Conservation (phyloP, 1,140 invertebrate species). For the Grapholita molesta region DNA sequence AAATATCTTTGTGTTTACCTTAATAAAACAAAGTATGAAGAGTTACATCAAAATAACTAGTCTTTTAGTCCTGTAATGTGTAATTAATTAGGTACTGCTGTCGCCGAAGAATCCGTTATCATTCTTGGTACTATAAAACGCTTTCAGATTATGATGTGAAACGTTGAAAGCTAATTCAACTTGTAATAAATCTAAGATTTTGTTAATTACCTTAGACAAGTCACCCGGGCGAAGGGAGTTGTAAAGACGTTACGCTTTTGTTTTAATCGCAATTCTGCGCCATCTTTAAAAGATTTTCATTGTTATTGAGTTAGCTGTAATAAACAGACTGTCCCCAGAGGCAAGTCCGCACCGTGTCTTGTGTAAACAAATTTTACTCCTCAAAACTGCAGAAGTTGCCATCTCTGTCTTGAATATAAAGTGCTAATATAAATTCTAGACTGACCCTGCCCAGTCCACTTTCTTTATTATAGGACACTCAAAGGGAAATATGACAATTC, state of each 20-base stretch:
- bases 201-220: constrained; percentile 64
- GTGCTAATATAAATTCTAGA: constrained; percentile 62
- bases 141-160: constrained; percentile 73
- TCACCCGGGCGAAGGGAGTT: constrained; percentile 41
- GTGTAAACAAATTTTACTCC: constrained; percentile 50
- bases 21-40: constrained; percentile 44
- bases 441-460: constrained; percentile 37
- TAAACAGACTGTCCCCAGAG: constrained; percentile 43
- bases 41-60: constrained; percentile 48
- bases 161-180: constrained; percentile 66
- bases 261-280: constrained; percentile 39
- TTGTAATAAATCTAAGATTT: constrained; percentile 69
- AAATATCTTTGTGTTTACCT: constrained; percentile 33
- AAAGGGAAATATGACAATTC: constrained; percentile 70
- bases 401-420: constrained; percentile 47
- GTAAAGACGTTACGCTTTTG: constrained; percentile 55
- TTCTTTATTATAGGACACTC: constrained; percentile 52
- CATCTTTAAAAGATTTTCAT: constrained; percentile 51
- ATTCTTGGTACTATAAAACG: constrained; percentile 56
- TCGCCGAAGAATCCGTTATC: constrained; percentile 35
- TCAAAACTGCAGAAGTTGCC: constrained; percentile 46
- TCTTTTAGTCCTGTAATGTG: constrained; percentile 53
- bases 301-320: constrained; percentile 51
- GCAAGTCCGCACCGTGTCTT: constrained; percentile 20
- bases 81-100: constrained; percentile 59